Conservation (phyloP, 53 echinoderm and acorn worm genomes). For the Holothuria scabra region DNA sequence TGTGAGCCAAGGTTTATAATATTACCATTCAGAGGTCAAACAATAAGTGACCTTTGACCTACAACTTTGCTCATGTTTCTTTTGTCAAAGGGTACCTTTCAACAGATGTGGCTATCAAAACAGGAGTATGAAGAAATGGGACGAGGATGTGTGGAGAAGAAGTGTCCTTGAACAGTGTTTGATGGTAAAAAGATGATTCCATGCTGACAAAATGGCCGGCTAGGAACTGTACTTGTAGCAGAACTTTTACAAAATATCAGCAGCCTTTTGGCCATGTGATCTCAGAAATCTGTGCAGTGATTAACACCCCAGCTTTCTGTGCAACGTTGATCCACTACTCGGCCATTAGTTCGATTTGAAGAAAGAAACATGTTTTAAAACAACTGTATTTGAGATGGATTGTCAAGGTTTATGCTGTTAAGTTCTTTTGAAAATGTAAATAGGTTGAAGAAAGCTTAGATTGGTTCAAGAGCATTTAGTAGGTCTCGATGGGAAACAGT, state of each 20-base stretch:
- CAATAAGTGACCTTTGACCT: neutral
- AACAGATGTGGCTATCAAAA: conserved; percentile 99
- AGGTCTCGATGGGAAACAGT: too few species aligned
- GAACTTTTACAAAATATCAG: neutral
- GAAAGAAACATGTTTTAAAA: too few species aligned
- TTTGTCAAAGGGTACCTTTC: conserved; percentile 89
- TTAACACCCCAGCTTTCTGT: neutral
- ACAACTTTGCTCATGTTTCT: neutral
- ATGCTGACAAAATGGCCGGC: neutral
- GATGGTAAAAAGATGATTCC: neutral
- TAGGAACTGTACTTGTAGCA: too few species aligned
- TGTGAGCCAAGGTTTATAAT: too few species aligned
- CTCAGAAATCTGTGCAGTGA: neutral
- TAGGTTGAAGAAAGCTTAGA: too few species aligned
- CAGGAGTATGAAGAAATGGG: conserved; percentile 98
- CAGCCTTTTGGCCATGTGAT: neutral
- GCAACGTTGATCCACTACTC: too few species aligned
- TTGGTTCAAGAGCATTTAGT: too few species aligned
- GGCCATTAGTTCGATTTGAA: neutral
- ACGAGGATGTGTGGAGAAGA: conserved; percentile 91
- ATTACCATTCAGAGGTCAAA: neutral
- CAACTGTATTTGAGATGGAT: too few species aligned
- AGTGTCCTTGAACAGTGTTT: conserved; percentile 77
- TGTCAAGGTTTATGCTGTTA: too few species aligned
- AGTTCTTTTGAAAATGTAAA: too few species aligned